Base-by-base conservation (phyloP, 2,888 invertebrate species). In the Zhengitettix transpicula region DNA sequence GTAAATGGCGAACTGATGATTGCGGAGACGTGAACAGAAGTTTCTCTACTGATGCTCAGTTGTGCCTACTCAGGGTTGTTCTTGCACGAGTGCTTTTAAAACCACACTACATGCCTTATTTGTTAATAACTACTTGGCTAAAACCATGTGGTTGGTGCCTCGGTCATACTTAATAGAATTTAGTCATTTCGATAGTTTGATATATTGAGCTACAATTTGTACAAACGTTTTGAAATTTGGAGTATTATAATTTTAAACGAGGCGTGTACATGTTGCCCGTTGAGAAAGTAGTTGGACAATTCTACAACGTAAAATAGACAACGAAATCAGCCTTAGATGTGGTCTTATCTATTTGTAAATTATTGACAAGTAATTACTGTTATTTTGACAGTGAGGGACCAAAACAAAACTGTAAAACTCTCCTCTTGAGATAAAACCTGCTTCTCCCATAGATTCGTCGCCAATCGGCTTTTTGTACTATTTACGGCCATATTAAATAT, bases 241-340 rank as follows among this genome's bases (percentile, higher is more conserved):
- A 28, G 28, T 28, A 28, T 28, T 28, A 28, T 28, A 28, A 28
- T 28, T 28, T 28, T 28, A 5, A 28, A 28, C 7, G 28, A 28
- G 28, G 3, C 28, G 7, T 28, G 28, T 28, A 41, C 40, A 55
- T 28, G 41, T 55, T 55, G 40, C 55, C 55, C n/a, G 40, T 40
- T 53, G 17, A n/a, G 40, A 55, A 41, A 40, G 28, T 15, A 41
- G 55, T 40, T 55, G 55, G 47, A 14, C 47, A 47, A 28, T 28
- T 28, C 28, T 28, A n/a, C 47, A 47, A 47, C n/a, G n/a, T 28
- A 40, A 28, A 41, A n/a, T n/a, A 55, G n/a, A 55, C 55, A 55
- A 55, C 55, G 55, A 55, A 55, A 55, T 28, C 41, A 55, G 55
- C 55, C 55, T 55, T 55, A 52, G 41, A 40, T 55, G 55, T 55